Conservation (phyloP, 2,797 vertebrate genomes). For the Thalassophryne amazonica region DNA sequence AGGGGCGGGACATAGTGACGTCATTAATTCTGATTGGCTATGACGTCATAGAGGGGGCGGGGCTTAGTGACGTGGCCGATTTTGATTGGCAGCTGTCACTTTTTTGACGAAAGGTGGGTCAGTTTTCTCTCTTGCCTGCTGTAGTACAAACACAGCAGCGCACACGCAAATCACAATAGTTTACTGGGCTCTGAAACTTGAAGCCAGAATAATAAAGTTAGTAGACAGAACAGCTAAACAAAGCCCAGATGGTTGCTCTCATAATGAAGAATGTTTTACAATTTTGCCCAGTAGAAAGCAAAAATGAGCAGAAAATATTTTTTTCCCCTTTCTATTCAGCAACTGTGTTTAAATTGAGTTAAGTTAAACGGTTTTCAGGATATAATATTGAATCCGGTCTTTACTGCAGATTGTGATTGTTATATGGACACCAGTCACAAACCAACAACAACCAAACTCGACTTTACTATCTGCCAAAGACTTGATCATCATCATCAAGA, state of each 20-base stretch:
- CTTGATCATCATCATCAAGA: background rate
- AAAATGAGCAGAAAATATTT: constrained; percentile 15
- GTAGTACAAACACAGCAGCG: constrained; percentile 15
- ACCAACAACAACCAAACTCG: background rate
- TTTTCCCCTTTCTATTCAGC: constrained; percentile 2
- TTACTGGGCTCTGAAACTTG: constrained; percentile 51
- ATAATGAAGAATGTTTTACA: constrained; percentile 44
- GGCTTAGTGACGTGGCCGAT: no score
- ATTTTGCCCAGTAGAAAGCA: constrained; percentile 7
- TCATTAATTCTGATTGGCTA: no score
- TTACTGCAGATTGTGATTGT: no score
- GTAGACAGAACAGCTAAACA: constrained; percentile 57
- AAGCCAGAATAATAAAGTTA: constrained; percentile 53
- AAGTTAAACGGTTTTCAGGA: no score
- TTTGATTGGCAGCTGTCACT: no score
- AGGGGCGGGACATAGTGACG: no score
- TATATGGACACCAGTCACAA: background rate
- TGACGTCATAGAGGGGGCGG: no score
- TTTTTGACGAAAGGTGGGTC: no score
- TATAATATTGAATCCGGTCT: no score
- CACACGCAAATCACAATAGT: constrained; percentile 27
- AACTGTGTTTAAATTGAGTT: no score
- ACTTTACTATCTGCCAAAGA: background rate
- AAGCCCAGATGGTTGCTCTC: constrained; percentile 63
- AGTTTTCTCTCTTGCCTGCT: no score